Percentiles rank a stretch among this genome's conserved stretches.
These are phyloP conservation scores for Scaptodrosophila lebanonensis DNA, from an alignment of 1,140 invertebrate species.

Conservation along the genomic window DNA sequence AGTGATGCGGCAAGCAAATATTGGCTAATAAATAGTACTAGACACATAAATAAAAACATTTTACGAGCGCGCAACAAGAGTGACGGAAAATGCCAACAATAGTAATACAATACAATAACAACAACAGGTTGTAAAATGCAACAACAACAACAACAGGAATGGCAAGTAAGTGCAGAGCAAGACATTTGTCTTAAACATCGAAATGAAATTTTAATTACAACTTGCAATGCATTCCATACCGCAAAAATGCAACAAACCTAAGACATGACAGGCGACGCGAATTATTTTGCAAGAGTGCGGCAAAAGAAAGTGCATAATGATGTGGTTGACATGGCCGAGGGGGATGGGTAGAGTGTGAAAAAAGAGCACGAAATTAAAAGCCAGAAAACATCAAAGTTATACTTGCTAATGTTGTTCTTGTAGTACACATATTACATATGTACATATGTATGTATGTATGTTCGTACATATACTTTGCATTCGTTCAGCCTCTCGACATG, in stretches of 20 bases:
- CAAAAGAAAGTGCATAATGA: conserved; percentile 1
- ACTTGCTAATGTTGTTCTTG: conserved; percentile 3
- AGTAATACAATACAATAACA: too few relatives aligned
- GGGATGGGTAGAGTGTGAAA: conserved; percentile 12
- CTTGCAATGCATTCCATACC: too few relatives aligned
- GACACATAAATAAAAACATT: too few relatives aligned
- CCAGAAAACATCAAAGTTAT: conserved; percentile 24
- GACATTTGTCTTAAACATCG: conserved; percentile 1
- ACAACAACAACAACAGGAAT: not conserved
- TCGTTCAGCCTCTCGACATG: too few relatives aligned
- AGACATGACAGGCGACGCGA: not conserved
- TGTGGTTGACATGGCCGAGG: too few relatives aligned
- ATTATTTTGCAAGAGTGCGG: too few relatives aligned
- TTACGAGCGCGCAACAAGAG: too few relatives aligned
- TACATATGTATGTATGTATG: too few relatives aligned
- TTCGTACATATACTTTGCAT: too few relatives aligned
- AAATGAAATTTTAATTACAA: conserved; percentile 47
- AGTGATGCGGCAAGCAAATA: conserved; percentile 7
- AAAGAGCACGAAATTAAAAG: not conserved
- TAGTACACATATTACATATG: too few relatives aligned
- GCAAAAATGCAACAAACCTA: conserved; percentile 6
- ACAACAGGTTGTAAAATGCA: too few relatives aligned
- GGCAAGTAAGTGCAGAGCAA: not conserved
- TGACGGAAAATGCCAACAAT: too few relatives aligned
- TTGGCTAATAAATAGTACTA: conserved; percentile 30